Evolutionary conservation across 2,797 vertebrate genomes (phyloP).

Genomic region (Peromyscus nudipes): DNA sequence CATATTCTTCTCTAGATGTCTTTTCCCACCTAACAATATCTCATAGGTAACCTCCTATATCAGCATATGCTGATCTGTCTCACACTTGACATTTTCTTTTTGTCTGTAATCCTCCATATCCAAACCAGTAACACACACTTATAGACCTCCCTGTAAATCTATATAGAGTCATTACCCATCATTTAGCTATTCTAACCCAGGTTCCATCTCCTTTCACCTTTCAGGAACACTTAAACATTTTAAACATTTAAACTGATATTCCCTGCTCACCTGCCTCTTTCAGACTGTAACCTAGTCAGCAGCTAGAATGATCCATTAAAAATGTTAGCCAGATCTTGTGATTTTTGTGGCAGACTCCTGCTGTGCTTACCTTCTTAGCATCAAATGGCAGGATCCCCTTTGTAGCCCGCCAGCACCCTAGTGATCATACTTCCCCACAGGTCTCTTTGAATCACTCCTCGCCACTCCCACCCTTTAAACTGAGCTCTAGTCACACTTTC

Average conservation of each 20-base stretch:
- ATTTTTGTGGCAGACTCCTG: background rate
- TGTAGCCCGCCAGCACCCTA: background rate
- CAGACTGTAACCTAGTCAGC: background rate
- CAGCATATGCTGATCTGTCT: background rate
- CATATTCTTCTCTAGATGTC: background rate
- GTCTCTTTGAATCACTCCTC: slow-evolving; percentile 13
- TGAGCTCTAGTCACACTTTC: background rate
- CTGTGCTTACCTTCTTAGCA: background rate
- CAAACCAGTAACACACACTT: background rate
- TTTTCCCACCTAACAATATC: background rate
- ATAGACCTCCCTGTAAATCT: background rate
- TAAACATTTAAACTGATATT: background rate
- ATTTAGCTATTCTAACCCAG: background rate
- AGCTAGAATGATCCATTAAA: background rate
- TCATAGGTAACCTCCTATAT: background rate
- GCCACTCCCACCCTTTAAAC: background rate
- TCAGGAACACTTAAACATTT: background rate
- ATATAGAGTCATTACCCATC: background rate
- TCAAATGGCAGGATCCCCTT: background rate
- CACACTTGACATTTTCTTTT: background rate
- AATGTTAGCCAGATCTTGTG: slow-evolving; percentile 14
- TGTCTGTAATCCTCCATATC: background rate
- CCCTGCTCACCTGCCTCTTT: background rate
- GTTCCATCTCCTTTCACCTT: background rate
- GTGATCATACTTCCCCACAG: background rate